Evolutionary conservation across 2,797 vertebrate species (phyloP).

Genomic region (Arctocebus calabarensis): DNA sequence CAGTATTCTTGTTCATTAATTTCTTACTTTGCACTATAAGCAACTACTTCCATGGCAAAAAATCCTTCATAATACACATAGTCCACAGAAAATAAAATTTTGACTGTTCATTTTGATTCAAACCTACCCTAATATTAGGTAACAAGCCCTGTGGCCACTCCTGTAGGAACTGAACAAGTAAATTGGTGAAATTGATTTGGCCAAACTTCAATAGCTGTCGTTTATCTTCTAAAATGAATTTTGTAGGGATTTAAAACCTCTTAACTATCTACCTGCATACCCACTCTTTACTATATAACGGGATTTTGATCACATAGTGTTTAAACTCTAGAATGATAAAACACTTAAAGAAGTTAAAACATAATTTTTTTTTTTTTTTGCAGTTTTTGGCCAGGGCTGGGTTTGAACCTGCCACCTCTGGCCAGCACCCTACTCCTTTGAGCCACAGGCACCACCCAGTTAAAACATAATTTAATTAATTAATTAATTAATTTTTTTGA

Average conservation of each 20-base stretch:
- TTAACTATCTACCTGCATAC: constrained; percentile 63
- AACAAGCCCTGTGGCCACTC: constrained; percentile 31
- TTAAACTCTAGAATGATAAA: constrained; percentile 71
- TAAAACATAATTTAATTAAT: no score
- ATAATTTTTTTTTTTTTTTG: neutral
- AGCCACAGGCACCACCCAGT: no score
- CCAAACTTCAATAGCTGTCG: constrained; percentile 63
- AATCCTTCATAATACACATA: constrained; percentile 57
- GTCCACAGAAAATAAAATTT: neutral
- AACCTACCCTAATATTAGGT: constrained; percentile 42
- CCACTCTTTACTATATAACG: constrained; percentile 56
- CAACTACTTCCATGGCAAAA: constrained; percentile 51
- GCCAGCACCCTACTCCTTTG: no score
- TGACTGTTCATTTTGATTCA: constrained; percentile 56
- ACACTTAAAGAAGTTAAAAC: constrained; percentile 57
- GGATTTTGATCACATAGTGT: constrained; percentile 65
- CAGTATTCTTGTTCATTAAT: constrained; percentile 65
- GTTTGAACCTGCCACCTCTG: no score
- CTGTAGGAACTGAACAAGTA: constrained; percentile 45
- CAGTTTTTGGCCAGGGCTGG: no score
- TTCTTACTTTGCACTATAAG: constrained; percentile 66
- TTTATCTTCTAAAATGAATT: constrained; percentile 69
- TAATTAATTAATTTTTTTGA: no score
- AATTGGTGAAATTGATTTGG: constrained; percentile 70
- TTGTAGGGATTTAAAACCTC: constrained; percentile 54